Evolutionary conservation across 2,888 invertebrate species (phyloP).

Genomic region (Podotricha telesiphe): DNA sequence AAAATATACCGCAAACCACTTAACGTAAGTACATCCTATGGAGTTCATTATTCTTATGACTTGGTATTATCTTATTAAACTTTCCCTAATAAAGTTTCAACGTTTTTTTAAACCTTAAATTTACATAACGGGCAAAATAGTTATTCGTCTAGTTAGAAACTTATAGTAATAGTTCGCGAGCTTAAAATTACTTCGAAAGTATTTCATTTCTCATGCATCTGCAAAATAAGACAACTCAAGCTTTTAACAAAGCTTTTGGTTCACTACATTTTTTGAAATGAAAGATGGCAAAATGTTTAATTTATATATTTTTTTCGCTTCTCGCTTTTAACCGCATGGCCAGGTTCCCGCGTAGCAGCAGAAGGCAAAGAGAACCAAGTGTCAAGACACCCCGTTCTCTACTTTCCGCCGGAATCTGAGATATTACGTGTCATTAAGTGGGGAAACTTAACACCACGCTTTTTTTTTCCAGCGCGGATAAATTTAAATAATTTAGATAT

Average conservation of each 20-base stretch:
- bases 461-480: too few species aligned
- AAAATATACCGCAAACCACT: too few species aligned
- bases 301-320: not conserved
- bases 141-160: constrained; percentile 9
- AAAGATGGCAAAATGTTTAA: too few species aligned
- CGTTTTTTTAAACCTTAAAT: not conserved
- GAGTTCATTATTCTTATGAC: not conserved
- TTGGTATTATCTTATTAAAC: not conserved
- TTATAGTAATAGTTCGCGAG: constrained; percentile 1
- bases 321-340: not conserved
- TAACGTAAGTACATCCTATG: too few species aligned
- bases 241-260: not conserved
- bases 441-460: too few species aligned
- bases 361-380: too few species aligned
- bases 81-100: not conserved
- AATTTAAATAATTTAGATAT: too few species aligned
- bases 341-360: too few species aligned
- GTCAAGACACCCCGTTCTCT: too few species aligned
- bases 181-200: constrained; percentile 9
- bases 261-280: not conserved
- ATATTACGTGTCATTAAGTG: too few species aligned
- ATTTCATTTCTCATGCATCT: constrained; percentile 1
- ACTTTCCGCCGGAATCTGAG: too few species aligned
- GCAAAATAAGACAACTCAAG: not conserved
- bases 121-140: constrained; percentile 1